These are phyloP conservation scores for Lamproptera curius DNA, from an alignment of 2,888 invertebrate species.

Conservation along the genomic window DNA sequence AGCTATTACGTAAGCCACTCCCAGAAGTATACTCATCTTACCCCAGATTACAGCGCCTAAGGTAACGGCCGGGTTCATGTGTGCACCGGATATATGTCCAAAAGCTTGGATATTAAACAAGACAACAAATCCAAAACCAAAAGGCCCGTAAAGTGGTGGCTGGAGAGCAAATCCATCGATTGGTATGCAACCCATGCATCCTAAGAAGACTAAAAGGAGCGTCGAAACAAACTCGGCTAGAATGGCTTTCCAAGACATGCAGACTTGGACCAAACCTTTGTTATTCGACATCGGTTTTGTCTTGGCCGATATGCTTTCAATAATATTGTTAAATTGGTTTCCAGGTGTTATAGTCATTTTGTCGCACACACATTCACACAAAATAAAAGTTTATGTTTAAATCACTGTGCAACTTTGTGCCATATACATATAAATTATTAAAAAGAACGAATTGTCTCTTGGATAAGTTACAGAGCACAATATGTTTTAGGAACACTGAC, in stretches of 20 bases:
- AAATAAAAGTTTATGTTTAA: neutral
- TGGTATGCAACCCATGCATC: conserved; percentile 84
- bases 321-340: conserved; percentile 7
- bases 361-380: neutral
- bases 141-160: conserved; percentile 68
- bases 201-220: conserved; percentile 80
- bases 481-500: conserved; percentile 9
- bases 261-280: neutral
- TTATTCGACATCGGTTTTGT: conserved; percentile 5
- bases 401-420: neutral
- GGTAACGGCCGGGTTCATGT: conserved; percentile 85
- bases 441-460: neutral
- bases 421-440: neutral
- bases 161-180: conserved; percentile 49
- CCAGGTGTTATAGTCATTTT: conserved; percentile 7
- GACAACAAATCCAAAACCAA: conserved; percentile 81
- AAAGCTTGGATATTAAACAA: conserved; percentile 81
- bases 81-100: conserved; percentile 84
- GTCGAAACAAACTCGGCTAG: conserved; percentile 82
- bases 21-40: conserved; percentile 72
- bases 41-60: conserved; percentile 81
- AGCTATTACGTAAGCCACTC: conserved; percentile 78
- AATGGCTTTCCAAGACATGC: conserved; percentile 38
- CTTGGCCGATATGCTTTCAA: conserved; percentile 13
- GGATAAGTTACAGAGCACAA: conserved; percentile 1